Evolutionary conservation across 2,113 vertebrate species (phyloP), one percentile per base, ranked within the genome.

Genomic region (Rhinoptilus africanus): DNA sequence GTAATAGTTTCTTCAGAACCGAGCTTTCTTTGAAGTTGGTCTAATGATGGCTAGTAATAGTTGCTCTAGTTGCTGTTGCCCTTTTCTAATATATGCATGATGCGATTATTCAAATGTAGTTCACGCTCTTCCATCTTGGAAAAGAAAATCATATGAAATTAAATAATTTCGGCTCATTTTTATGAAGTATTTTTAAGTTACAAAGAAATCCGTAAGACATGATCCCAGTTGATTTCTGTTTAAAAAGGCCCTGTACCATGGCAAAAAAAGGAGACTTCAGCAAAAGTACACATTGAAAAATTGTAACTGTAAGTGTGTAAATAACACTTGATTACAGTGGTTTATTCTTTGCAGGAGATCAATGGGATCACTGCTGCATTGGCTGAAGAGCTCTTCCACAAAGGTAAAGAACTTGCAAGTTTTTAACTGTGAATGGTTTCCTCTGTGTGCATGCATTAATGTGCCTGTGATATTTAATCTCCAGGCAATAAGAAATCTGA

Each of bases 381-480:
- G 97, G 99, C 99, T 20, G 99, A 99, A 97, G 99, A 99, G 79
- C 97, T 99, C 67, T 99, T 99, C 88, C 98, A 99, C 91, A 99
- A 98, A 99, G 99, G 99, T 99, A 97, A 92, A 57, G n/a, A 62
- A 68, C 17, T 73, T 75, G 20, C 11, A 91, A 80, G 64, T 57
- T 19, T 63, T 72, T 54, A 71, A 30, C 30, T n/a, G 43, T 51
- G 28, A 77, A 39, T 59, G 5, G 14, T 56, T 91, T 86, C 18
- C 13, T 85, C 15, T 78, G 0, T n/a, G 39, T 82, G 26, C 19
- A 4, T 68, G 5, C 21, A 10, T 82, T 83, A 7, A 15, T 41
- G 27, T 54, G 10, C 47, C 21, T 71, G 13, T 54, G 41, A 32
- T 83, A 37, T 37, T 62, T 45, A 34, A 34, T 74, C 14, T 93